Conservation (phyloP, 1,140 invertebrate genomes). For the Macrocentrus cingulum region DNA sequence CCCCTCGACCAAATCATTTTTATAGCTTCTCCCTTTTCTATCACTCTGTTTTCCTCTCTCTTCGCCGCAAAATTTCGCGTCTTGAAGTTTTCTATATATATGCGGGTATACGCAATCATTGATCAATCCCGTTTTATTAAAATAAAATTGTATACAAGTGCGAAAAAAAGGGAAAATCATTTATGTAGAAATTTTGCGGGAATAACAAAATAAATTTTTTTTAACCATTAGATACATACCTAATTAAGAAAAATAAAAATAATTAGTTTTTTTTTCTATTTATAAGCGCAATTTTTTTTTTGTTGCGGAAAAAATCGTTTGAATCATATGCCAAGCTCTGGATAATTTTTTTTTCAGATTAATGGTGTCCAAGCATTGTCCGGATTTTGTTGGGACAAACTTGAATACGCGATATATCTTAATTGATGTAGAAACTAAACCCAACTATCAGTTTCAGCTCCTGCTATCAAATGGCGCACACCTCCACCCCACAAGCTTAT, state of each 20-base stretch:
- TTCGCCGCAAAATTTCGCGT: neutral
- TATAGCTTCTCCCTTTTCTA: conserved; percentile 5
- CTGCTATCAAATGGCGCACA: conserved; percentile 18
- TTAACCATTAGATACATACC: too few relatives aligned
- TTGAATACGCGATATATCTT: conserved; percentile 26
- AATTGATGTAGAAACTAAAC: conserved; percentile 19
- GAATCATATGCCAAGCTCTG: neutral
- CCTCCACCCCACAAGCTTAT: neutral
- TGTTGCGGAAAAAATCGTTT: conserved; percentile 1
- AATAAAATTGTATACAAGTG: too few relatives aligned
- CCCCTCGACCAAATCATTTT: conserved; percentile 1
- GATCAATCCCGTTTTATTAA: too few relatives aligned
- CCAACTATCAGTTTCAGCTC: conserved; percentile 5
- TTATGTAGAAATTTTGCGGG: too few relatives aligned
- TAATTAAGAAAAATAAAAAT: too few relatives aligned
- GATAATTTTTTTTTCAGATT: conserved; percentile 17
- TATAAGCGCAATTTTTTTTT: too few relatives aligned
- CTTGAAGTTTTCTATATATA: too few relatives aligned
- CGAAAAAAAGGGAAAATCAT: too few relatives aligned
- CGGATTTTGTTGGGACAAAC: conserved; percentile 29
- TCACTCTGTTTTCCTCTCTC: neutral
- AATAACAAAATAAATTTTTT: too few relatives aligned
- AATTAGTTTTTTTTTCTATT: too few relatives aligned
- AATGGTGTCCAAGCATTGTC: conserved; percentile 32
- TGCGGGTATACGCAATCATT: too few relatives aligned